These are phyloP conservation scores for Denticeps clupeoides DNA, from an alignment of 2,797 vertebrate species.

Conservation along the genomic window DNA sequence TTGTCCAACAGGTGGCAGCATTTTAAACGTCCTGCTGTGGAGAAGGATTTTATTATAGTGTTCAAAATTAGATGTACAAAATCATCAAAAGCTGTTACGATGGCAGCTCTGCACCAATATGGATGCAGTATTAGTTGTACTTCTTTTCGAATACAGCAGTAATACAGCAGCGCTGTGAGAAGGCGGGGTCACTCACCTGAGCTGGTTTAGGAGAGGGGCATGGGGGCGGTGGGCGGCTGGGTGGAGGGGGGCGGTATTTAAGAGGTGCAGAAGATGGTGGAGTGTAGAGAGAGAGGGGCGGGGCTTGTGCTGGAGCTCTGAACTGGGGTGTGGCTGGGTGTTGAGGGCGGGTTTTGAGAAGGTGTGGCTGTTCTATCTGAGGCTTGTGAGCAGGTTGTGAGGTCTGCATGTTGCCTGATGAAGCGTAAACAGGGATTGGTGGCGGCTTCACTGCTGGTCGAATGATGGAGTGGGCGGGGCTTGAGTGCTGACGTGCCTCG, in stretches of 20 bases:
- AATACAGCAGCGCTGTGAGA: too few relatives aligned
- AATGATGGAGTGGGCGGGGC: conserved; percentile 31
- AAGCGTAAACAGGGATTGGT: conserved; percentile 36
- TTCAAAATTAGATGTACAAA: too few relatives aligned
- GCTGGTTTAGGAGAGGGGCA: conserved; percentile 56
- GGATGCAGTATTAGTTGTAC: too few relatives aligned
- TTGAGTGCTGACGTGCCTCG: conserved; percentile 26
- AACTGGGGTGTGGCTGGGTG: conserved; percentile 1
- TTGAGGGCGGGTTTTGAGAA: not conserved
- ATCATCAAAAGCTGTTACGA: too few relatives aligned
- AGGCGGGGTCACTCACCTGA: conserved; percentile 55
- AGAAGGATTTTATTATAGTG: too few relatives aligned
- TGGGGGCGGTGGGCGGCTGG: conserved; percentile 76
- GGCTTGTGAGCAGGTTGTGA: not conserved
- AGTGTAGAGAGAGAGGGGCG: too few relatives aligned
- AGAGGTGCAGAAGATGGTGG: too few relatives aligned
- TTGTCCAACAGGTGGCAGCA: too few relatives aligned
- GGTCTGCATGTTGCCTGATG: not conserved
- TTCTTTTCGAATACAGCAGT: too few relatives aligned
- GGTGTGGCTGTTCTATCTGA: not conserved
- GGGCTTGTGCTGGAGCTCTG: conserved; percentile 56
- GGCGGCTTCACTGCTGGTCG: conserved; percentile 52
- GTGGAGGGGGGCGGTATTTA: conserved; percentile 66
- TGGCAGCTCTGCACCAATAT: too few relatives aligned
- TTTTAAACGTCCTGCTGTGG: too few relatives aligned